A percentile compares a stretch with the other conserved stretches of the same genome.
Conservation (phyloP, 2,888 invertebrate genomes). For the Eudemis profundana region DNA sequence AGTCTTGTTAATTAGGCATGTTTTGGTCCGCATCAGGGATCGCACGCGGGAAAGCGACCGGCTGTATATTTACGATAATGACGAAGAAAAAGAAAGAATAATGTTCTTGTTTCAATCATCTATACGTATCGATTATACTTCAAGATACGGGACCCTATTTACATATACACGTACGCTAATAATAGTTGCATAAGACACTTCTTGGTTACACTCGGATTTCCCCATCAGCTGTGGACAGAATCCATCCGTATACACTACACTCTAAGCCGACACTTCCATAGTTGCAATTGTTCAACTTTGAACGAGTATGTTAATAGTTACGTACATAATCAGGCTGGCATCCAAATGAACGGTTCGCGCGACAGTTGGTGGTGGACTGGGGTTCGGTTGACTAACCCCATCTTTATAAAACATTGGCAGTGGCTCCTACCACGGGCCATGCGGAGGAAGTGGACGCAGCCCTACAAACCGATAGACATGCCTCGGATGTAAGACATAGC, state of each 20-base stretch:
- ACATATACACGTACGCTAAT: background rate
- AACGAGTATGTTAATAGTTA: constrained; percentile 45
- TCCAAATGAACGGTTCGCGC: constrained; percentile 56
- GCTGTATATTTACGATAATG: too few species aligned
- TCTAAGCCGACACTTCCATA: constrained; percentile 12
- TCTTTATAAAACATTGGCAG: constrained; percentile 64
- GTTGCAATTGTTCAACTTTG: background rate
- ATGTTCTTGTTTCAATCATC: too few species aligned
- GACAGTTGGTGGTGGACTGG: constrained; percentile 65
- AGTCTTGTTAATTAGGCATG: too few species aligned
- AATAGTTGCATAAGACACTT: constrained; percentile 4
- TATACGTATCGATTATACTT: too few species aligned
- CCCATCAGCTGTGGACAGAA: background rate
- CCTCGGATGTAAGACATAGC: background rate
- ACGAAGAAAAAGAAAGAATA: too few species aligned
- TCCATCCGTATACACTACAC: constrained; percentile 27
- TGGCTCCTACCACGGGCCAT: constrained; percentile 57
- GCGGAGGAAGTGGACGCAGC: constrained; percentile 46
- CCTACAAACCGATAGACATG: constrained; percentile 38
- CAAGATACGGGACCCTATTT: too few species aligned
- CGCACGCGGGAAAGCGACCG: too few species aligned
- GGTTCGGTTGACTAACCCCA: constrained; percentile 56
- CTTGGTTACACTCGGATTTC: background rate
- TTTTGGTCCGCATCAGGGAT: too few species aligned
- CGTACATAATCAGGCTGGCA: constrained; percentile 57